Base-by-base conservation (phyloP, 2,113 vertebrate species). In the Anoura caudifer region DNA sequence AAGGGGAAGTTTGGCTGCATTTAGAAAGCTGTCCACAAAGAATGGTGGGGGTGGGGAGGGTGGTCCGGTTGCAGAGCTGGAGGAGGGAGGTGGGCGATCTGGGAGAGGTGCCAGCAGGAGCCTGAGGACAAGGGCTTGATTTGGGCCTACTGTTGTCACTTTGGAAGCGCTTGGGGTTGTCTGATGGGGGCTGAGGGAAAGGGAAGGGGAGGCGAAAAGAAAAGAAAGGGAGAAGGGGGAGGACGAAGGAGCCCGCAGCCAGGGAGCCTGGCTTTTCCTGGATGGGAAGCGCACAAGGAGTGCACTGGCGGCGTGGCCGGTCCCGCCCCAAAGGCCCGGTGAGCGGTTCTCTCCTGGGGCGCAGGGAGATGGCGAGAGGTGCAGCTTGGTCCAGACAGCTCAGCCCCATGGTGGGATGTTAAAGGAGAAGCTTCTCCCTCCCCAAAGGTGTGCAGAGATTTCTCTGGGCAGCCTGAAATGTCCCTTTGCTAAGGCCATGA, bases 1-100 rank as follows among this genome's bases (percentile, higher is more conserved):
- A 97, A 97, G 84, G 97, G 90, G 97, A 95, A 97, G 97, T 84
- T 91, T 76, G 96, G 92, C 97, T 96, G 90, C 83, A 92, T 96
- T 97, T 95, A 97, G 97, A 95, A 95, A 87, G 90, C 69, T 94
- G 95, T 84, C 61, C 94, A 83, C 90, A 87, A 80, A 93, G 83
- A 97, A 77, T 54, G 67, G 76, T 43, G 52, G 52, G 52, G 50
- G 52, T 16, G 87, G 82, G 84, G 83, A 90, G 73, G 79, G 52
- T 24, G 7, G 33, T 61, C 2, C 22, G 47, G 52, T 11, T 36
- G n/a, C 31, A 8, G 69, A 80, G 45, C 80, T 38, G 11, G 38
- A 65, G 80, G 93, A 88, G 33, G 72, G 80, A 69, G 61, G 90
- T 76, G 11, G 79, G 69, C 0, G 31, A 63, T 20, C 43, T 4